These are phyloP conservation scores for Lasioglossum vierecki DNA, from an alignment of 2,888 invertebrate genomes.

Conservation along the genomic window DNA sequence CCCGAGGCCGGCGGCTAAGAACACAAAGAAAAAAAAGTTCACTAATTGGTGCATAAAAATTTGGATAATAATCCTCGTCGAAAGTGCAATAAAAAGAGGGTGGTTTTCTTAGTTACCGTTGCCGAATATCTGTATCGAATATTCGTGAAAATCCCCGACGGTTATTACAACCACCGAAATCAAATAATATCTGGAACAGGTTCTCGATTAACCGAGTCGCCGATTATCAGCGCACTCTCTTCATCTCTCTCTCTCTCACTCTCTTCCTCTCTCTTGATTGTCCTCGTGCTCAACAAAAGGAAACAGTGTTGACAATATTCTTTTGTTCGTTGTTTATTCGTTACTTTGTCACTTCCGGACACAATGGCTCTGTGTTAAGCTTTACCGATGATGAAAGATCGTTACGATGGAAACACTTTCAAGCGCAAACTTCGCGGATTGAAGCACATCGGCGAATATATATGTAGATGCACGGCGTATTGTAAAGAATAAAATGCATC, in stretches of 20 bases:
- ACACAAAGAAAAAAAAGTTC: background rate
- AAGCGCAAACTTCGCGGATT: background rate
- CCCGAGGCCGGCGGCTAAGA: background rate
- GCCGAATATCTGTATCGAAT: background rate
- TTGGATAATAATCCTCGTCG: background rate
- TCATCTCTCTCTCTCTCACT: background rate
- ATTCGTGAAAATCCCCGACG: background rate
- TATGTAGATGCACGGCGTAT: background rate
- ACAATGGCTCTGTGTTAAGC: background rate
- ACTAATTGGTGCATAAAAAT: background rate
- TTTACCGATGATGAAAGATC: slow-evolving; percentile 8
- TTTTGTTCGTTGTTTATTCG: slow-evolving; percentile 9
- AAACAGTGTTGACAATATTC: slow-evolving; percentile 3
- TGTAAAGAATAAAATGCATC: background rate
- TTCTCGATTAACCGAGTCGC: background rate
- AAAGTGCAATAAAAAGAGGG: background rate
- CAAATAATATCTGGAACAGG: background rate
- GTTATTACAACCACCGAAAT: background rate
- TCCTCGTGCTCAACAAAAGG: background rate
- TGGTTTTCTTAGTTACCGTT: background rate
- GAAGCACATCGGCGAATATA: background rate
- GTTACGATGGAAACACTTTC: slow-evolving; percentile 2
- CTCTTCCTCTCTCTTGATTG: background rate
- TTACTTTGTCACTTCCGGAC: slow-evolving; percentile 10
- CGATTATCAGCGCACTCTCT: background rate